A percentile compares a stretch with the other conserved stretches of the same genome.
Conservation (phyloP, 2,888 invertebrate genomes). For the Synergus gifuensis region DNA sequence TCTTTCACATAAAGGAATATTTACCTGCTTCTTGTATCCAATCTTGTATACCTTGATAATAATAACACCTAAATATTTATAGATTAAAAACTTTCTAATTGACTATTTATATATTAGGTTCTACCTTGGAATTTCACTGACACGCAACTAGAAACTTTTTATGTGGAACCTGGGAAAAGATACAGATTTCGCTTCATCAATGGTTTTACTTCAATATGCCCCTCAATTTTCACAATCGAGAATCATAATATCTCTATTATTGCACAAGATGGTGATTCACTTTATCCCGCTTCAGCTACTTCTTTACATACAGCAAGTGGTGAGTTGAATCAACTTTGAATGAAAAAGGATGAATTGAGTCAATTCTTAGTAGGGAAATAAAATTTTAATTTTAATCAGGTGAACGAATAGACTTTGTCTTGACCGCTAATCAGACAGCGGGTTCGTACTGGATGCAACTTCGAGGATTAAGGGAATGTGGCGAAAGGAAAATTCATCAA, state of each 20-base stretch:
- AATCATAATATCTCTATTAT: conserved; percentile 54
- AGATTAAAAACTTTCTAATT: neutral
- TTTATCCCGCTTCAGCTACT: conserved; percentile 47
- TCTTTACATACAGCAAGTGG: neutral
- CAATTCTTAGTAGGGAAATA: no score
- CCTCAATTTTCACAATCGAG: conserved; percentile 49
- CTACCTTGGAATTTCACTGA: conserved; percentile 41
- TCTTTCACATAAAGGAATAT: no score
- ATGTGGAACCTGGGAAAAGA: conserved; percentile 48
- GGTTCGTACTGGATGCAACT: conserved; percentile 64
- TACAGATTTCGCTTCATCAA: conserved; percentile 62
- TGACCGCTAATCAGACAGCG: conserved; percentile 77
- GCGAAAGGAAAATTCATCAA: conserved; percentile 46
- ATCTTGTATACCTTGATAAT: no score
- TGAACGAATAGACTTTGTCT: conserved; percentile 83
- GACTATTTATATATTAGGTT: conserved; percentile 37
- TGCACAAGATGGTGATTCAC: conserved; percentile 58
- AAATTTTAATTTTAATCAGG: conserved; percentile 74
- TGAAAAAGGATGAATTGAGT: no score
- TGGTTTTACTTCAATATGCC: conserved; percentile 57
- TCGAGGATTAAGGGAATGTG: conserved; percentile 61
- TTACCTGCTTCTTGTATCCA: no score
- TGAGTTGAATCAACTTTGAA: neutral
- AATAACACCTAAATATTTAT: no score
- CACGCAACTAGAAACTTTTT: conserved; percentile 42